These are phyloP conservation scores for Thalassarche chlororhynchos DNA, from an alignment of 2,113 vertebrate species.

Conservation along the genomic window DNA sequence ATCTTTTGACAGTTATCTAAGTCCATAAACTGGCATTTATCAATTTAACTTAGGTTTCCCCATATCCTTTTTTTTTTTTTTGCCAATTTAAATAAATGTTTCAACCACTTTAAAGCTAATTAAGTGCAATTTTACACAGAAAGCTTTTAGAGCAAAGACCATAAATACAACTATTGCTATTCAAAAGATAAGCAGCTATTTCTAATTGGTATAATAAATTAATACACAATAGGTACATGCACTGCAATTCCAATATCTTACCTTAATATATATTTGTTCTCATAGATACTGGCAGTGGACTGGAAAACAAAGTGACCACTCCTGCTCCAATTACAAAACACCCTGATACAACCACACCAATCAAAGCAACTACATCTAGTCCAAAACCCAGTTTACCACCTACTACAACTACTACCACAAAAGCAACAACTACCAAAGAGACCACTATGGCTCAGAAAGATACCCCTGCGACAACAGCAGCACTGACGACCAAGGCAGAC, in stretches of 20 bases:
- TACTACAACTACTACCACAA: neutral
- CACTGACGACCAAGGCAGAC: neutral
- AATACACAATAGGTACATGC: rapidly evolving
- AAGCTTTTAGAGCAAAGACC: neutral
- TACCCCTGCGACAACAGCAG: neutral
- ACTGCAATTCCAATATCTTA: neutral
- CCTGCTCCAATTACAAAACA: neutral
- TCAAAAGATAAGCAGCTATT: neutral
- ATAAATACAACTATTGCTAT: too few species aligned
- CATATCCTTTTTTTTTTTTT: neutral
- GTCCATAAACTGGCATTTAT: neutral
- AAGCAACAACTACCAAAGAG: neutral
- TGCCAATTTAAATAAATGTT: neutral
- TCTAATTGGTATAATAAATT: rapidly evolving
- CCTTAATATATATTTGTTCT: neutral
- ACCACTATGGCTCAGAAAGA: neutral
- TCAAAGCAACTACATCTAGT: neutral
- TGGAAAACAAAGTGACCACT: neutral
- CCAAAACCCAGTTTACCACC: neutral
- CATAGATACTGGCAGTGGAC: conserved; percentile 16
- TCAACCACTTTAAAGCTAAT: neutral
- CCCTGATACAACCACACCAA: neutral
- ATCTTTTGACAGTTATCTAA: neutral
- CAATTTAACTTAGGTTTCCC: neutral
- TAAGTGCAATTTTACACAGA: neutral